phyloP scores from a whole-genome alignment of 2,113 vertebrate genomes.

The mouse (Mus musculus) region DNA sequence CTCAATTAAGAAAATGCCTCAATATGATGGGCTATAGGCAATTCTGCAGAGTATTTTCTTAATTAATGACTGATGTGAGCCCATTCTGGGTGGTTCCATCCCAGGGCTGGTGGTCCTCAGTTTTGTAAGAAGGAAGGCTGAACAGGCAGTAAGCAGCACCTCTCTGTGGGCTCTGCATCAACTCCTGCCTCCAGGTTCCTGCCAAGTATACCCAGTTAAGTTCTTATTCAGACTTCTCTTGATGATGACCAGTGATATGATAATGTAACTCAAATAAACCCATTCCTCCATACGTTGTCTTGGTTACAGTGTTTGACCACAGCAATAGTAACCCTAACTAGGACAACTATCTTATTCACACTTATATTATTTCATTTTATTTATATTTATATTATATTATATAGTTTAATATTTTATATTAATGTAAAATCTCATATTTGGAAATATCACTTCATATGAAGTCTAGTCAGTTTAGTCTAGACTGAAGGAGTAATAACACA shows the following conservation, averaged over 20 bases:
- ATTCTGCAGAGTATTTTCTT: not conserved
- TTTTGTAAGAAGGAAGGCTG: not conserved
- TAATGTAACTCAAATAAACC: not conserved
- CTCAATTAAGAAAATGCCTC: not conserved
- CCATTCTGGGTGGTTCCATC: too few species aligned
- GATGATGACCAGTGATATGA: not conserved
- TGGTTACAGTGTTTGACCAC: not conserved
- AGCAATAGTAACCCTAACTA: not conserved
- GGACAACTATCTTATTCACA: not conserved
- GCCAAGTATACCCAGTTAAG: not conserved
- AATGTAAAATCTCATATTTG: constrained; percentile 24
- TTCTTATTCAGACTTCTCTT: not conserved
- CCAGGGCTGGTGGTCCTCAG: not conserved
- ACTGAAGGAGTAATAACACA: constrained; percentile 2
- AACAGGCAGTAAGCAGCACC: too few species aligned
- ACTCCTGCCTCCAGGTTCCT: not conserved
- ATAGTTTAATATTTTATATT: not conserved
- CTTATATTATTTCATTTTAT: not conserved
- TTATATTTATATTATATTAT: too few species aligned
- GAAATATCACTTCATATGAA: not conserved
- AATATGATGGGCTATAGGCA: not conserved
- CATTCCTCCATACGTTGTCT: not conserved
- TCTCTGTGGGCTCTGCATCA: not conserved
- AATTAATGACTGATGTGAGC: not conserved
- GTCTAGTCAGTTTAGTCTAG: not conserved